These are phyloP conservation scores for Macrobrachium rosenbergii DNA, from an alignment of 1,140 invertebrate genomes.

Conservation along the genomic window DNA sequence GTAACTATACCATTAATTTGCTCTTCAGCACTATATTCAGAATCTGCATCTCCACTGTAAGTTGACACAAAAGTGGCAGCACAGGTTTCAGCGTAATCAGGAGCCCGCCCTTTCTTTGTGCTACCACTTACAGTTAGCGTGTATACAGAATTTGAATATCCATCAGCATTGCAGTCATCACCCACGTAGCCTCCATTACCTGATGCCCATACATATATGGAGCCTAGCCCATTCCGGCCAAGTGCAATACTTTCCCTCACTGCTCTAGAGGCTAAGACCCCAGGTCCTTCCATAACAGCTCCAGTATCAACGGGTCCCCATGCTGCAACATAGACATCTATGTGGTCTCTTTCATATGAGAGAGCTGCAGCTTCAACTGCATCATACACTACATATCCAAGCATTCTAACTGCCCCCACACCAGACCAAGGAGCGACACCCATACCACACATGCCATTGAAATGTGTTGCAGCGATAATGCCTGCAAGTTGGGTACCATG, in stretches of 20 bases:
- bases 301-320: slow-evolving; percentile 54
- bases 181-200: slow-evolving; percentile 95
- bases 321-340: slow-evolving; percentile 54
- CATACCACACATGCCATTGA: slow-evolving; percentile 68
- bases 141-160: slow-evolving; percentile 99
- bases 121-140: slow-evolving; percentile 76
- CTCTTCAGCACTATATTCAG: slow-evolving; percentile 5
- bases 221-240: slow-evolving; percentile 93
- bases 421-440: slow-evolving; percentile 67
- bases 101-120: slow-evolving; percentile 32
- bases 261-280: slow-evolving; percentile 34
- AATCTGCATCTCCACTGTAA: slow-evolving; percentile 51
- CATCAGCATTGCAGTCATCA: slow-evolving; percentile 98
- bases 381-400: slow-evolving; percentile 47
- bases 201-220: slow-evolving; percentile 98
- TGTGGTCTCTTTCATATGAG: slow-evolving; percentile 44
- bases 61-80: slow-evolving; percentile 52
- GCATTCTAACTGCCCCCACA: slow-evolving; percentile 47
- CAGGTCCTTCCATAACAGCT: slow-evolving; percentile 47
- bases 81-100: slow-evolving; percentile 48
- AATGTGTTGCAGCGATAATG: slow-evolving; percentile 67
- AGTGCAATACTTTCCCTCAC: slow-evolving; percentile 68
- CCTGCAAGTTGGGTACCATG: slow-evolving; percentile 69
- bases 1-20: slow-evolving; percentile 49
- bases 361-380: slow-evolving; percentile 36